A percentile compares a stretch with the other conserved stretches of the same genome.
Evolutionary conservation across 2,113 vertebrate species (phyloP).

Genomic region (Fregetta grallaria): DNA sequence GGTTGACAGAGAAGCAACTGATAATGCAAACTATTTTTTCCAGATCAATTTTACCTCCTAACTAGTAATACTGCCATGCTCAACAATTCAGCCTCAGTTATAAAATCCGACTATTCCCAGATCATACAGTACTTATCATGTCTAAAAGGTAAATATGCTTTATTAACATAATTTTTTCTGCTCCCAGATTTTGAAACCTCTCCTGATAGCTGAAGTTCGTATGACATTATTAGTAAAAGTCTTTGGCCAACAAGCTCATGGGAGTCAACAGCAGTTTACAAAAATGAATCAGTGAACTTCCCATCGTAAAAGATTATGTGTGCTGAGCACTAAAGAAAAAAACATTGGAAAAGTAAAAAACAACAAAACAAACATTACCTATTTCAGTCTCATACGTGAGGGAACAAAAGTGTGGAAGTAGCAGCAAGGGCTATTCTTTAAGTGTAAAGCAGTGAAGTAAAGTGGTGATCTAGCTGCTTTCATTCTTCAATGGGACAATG

Average conservation of each 20-base stretch:
- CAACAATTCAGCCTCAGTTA: neutral
- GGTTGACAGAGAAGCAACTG: conserved; percentile 28
- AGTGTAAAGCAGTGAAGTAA: neutral
- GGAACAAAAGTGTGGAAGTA: neutral
- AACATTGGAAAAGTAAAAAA: neutral
- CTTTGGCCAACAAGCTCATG: neutral
- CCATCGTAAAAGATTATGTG: neutral
- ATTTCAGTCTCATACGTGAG: neutral
- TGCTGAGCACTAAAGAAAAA: neutral
- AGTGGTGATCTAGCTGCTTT: neutral
- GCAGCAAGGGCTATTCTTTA: neutral
- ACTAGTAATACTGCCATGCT: neutral
- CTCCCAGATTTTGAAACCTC: conserved; percentile 8
- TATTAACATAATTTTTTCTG: conserved; percentile 15
- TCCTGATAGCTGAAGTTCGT: neutral
- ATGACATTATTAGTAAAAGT: neutral
- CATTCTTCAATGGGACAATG: conserved; percentile 10
- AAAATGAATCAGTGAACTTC: neutral
- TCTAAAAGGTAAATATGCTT: neutral
- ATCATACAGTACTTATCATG: neutral
- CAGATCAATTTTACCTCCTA: neutral
- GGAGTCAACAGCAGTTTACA: neutral
- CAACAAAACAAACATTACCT: neutral
- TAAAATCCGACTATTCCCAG: neutral
- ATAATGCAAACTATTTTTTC: conserved; percentile 4